Percentiles rank a stretch among this genome's conserved stretches.
phyloP scores from a whole-genome alignment of 2,888 invertebrate species.

The Julus scandinavius region DNA sequence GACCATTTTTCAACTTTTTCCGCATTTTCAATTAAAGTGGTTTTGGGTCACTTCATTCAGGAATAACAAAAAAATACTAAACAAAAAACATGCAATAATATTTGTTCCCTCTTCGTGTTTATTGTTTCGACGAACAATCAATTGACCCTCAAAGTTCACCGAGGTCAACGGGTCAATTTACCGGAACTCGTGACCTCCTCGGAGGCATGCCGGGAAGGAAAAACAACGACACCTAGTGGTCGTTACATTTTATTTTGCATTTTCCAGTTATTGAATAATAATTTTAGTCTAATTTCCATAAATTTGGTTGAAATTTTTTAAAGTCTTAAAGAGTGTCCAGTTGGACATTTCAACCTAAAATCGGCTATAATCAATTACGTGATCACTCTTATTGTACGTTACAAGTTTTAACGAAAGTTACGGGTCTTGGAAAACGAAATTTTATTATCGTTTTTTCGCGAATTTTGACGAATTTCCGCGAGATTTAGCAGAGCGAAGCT shows the following conservation, averaged over 20 bases:
- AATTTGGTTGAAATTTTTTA: no score
- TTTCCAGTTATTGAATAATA: no score
- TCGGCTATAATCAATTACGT: no score
- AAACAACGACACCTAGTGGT: background rate
- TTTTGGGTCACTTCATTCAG: conserved; percentile 33
- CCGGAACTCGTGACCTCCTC: background rate
- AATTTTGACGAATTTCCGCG: background rate
- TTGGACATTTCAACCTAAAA: no score
- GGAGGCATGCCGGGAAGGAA: background rate
- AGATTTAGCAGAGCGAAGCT: background rate
- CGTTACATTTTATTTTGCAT: background rate
- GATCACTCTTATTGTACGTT: no score
- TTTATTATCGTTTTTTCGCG: background rate
- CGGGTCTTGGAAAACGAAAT: background rate
- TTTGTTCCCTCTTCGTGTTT: background rate
- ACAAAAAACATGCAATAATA: background rate
- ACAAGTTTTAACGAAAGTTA: background rate
- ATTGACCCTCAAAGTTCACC: background rate
- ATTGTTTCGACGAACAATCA: background rate
- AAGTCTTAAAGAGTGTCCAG: no score
- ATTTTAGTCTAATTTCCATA: no score
- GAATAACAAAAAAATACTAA: background rate
- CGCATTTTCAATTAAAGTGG: background rate
- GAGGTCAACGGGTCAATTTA: background rate
- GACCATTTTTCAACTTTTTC: background rate